phyloP scores from a whole-genome alignment of 2,888 invertebrate species.

The Alviniconcha strummeri region DNA sequence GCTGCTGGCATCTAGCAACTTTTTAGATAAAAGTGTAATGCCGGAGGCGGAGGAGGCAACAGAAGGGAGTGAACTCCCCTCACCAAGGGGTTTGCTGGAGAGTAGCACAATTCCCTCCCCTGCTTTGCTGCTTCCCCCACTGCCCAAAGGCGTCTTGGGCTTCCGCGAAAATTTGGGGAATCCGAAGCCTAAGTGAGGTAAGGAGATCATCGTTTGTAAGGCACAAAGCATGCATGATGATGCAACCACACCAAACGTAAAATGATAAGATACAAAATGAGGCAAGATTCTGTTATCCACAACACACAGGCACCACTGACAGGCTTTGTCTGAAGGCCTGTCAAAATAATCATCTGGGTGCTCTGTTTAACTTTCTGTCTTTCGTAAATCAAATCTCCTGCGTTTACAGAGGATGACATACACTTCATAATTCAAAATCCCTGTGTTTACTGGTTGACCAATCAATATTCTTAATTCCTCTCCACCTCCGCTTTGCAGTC shows the following conservation, averaged over 20 bases:
- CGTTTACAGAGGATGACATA: no score
- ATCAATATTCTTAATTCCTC: no score
- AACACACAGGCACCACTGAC: no score
- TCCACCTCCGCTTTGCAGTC: no score
- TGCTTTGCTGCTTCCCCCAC: constrained; percentile 38
- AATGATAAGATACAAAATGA: no score
- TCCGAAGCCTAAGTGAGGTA: constrained; percentile 53
- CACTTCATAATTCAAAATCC: no score
- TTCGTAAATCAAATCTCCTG: no score
- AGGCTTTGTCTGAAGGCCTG: no score
- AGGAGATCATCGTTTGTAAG: constrained; percentile 20
- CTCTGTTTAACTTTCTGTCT: no score
- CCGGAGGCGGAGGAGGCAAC: constrained; percentile 51
- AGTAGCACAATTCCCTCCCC: constrained; percentile 51
- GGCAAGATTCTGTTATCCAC: no score
- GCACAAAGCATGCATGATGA: constrained; percentile 16
- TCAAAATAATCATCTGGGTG: no score
- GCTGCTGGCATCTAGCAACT: constrained; percentile 53
- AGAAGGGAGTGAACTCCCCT: constrained; percentile 33
- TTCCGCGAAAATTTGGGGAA: constrained; percentile 61
- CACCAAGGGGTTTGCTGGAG: constrained; percentile 54
- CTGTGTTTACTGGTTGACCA: no score
- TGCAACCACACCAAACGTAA: background rate
- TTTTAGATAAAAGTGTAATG: constrained; percentile 65
- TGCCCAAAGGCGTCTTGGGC: constrained; percentile 50